A percentile compares a stretch with the other conserved stretches of the same genome.
Evolutionary conservation across 2,797 vertebrate species (phyloP).

Genomic region (Gadopsis marmoratus): DNA sequence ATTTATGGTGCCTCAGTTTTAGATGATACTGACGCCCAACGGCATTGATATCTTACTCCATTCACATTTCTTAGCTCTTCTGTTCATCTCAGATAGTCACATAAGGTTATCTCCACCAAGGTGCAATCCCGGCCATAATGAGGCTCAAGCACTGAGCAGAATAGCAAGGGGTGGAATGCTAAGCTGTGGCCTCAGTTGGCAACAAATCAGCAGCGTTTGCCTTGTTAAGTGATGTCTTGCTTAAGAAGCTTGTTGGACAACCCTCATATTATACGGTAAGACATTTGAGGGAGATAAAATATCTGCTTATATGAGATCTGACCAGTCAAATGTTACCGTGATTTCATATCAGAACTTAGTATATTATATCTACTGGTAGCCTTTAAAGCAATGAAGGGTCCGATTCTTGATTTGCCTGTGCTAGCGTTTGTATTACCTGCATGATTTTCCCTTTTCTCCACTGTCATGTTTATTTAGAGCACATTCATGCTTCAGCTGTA

Average conservation of each 20-base stretch:
- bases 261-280: constrained; percentile 14
- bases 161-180: constrained; percentile 60
- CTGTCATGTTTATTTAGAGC: constrained; percentile 57
- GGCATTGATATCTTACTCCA: constrained; percentile 43
- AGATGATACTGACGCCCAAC: constrained; percentile 49
- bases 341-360: constrained; percentile 2
- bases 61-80: constrained; percentile 58
- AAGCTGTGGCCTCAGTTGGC: constrained; percentile 61
- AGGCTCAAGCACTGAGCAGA: constrained; percentile 61
- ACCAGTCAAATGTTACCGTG: constrained; percentile 25
- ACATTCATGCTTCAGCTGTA: constrained; percentile 45
- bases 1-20: constrained; percentile 32
- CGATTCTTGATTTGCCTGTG: background rate
- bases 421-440: constrained; percentile 17
- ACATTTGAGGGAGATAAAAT: constrained; percentile 16
- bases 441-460: constrained; percentile 35
- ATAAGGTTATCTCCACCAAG: constrained; percentile 75
- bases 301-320: constrained; percentile 37
- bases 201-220: constrained; percentile 55
- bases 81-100: constrained; percentile 68
- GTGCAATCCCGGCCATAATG: constrained; percentile 69
- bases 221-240: constrained; percentile 52
- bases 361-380: constrained; percentile 5
- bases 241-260: constrained; percentile 51
- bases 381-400: background rate